Conservation (phyloP, 2,797 vertebrate genomes). For the Gallirallus australis region DNA sequence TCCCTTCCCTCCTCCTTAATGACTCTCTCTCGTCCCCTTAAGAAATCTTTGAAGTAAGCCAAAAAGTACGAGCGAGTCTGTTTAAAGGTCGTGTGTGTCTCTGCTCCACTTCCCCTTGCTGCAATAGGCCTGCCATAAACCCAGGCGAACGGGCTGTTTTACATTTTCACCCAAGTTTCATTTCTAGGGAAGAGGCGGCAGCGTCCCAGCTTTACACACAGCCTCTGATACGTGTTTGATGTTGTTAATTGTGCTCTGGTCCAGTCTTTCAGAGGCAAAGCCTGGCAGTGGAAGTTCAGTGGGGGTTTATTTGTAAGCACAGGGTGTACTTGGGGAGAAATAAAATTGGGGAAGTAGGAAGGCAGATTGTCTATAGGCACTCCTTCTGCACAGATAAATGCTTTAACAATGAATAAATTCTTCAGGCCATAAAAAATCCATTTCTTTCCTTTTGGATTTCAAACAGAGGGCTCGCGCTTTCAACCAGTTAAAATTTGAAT, state of each 20-base stretch:
- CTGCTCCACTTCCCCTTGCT: background rate
- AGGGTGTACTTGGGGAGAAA: slow-evolving; percentile 38
- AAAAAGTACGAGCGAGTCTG: slow-evolving; percentile 19
- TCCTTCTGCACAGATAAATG: slow-evolving; percentile 77
- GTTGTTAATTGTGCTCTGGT: slow-evolving; percentile 44
- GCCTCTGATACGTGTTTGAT: slow-evolving; percentile 36
- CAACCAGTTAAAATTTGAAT: slow-evolving; percentile 73
- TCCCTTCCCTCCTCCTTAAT: background rate
- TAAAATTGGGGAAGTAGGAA: slow-evolving; percentile 66
- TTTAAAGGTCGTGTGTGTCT: slow-evolving; percentile 39
- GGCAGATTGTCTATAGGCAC: slow-evolving; percentile 56
- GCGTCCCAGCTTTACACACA: background rate
- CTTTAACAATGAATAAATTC: slow-evolving; percentile 79
- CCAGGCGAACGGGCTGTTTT: background rate
- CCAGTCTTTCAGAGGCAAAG: slow-evolving; percentile 26
- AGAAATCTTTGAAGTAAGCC: slow-evolving; percentile 17
- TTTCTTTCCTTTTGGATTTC: slow-evolving; percentile 80
- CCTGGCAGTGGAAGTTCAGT: background rate
- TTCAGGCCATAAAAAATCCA: slow-evolving; percentile 80
- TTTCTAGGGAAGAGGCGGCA: background rate
- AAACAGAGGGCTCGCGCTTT: slow-evolving; percentile 76
- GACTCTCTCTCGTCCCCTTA: slow-evolving; percentile 21
- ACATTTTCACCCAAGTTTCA: background rate
- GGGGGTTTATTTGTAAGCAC: slow-evolving; percentile 56
- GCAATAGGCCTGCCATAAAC: background rate